Base-by-base conservation (phyloP, 2,797 vertebrate species). In the Rhynchonycteris naso region DNA sequence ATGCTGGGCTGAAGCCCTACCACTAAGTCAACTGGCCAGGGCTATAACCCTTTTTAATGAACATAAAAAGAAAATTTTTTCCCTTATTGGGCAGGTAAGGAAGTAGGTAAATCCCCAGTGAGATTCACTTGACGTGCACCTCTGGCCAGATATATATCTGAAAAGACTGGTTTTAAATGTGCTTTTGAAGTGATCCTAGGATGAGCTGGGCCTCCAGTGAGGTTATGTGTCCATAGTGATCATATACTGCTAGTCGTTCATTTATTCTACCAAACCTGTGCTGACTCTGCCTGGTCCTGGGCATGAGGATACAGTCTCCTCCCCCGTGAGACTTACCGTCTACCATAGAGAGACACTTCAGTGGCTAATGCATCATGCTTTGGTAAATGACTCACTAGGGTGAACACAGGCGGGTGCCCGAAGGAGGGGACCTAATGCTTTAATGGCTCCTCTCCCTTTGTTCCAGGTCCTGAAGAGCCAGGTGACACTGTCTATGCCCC, bases 401-500 rank as follows among this genome's bases (percentile, higher is more conserved):
- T 26, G 50, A 19, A 22, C n/a, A 10, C 30, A 24, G 72, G 66
- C 19, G 33, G 56, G 59, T 4, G 0, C 30, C 15, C 1, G 4
- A 16, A 13, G 59, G 19, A 15, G 3, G 9, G 47, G 8, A 12
- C 18, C 12, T 3, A 35, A 14, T 1, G 16, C 19, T 50, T n/a
- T 61, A 21, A n/a, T 0, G 3, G 82, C 61, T 89, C 95, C 18
- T 92, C 11, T 97, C 75, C 3, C 4, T 88, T 35, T 68, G 16
- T 95, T 97, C 50, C 89, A 97, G 93, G 91, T 63, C 65, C 81
- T 61, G 97, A 96, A 93, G 94, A 80, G 79, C 58, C 52, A 14
- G 96, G 93, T 43, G 96, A 95, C 1, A 7, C 33, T 0, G 65
- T 56, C 24, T 97, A 98, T 13, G 96, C 97, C 8, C 97, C 97